Percentiles rank a stretch among this genome's conserved stretches.
Conservation (phyloP, 2,113 vertebrate species). For the Gracilinanus agilis region DNA sequence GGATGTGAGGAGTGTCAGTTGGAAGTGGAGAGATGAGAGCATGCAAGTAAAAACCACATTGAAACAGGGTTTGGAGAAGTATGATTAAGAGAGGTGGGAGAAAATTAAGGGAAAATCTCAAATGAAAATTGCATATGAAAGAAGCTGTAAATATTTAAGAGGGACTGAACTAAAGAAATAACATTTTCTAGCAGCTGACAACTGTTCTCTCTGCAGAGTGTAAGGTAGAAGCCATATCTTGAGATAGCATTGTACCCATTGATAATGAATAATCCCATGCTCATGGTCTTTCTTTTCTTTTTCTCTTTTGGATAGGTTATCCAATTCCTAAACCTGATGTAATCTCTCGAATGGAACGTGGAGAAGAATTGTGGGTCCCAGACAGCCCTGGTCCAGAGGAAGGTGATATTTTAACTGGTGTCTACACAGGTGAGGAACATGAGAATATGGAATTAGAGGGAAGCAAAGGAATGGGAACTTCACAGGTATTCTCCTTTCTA, state of each 20-base stretch:
- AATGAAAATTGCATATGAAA: background rate
- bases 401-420: conserved; percentile 77
- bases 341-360: conserved; percentile 74
- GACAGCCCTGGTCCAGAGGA: conserved; percentile 72
- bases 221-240: background rate
- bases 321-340: conserved; percentile 78
- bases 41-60: background rate
- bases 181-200: no score
- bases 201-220: no score
- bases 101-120: background rate
- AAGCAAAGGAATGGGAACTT: background rate
- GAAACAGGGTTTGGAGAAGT: background rate
- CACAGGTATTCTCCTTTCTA: background rate
- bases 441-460: background rate
- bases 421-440: conserved; percentile 75
- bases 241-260: background rate
- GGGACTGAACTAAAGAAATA: background rate
- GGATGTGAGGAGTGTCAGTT: background rate
- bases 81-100: background rate
- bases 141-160: background rate
- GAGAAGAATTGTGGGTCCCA: conserved; percentile 75
- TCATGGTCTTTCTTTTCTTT: background rate
- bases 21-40: no score
- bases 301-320: conserved; percentile 66
- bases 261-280: background rate